Evolutionary conservation across 2,113 vertebrate genomes (phyloP).

Genomic region (Ceratotherium simum): DNA sequence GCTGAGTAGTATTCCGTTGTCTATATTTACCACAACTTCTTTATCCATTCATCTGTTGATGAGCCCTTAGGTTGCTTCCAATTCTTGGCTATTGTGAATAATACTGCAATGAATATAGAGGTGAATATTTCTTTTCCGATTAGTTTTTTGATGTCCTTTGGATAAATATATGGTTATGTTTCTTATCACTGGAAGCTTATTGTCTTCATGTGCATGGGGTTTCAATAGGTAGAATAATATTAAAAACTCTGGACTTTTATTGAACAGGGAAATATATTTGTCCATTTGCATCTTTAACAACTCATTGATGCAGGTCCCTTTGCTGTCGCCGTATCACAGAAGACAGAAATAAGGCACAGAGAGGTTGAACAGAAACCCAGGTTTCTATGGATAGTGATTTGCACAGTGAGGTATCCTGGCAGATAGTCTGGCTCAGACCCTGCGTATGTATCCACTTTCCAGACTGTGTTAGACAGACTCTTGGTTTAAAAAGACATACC

Average conservation of each 20-base stretch:
- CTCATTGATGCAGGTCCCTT: neutral
- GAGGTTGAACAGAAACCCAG: neutral
- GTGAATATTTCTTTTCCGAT: too few species aligned
- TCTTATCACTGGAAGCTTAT: accelerated
- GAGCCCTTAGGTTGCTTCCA: too few species aligned
- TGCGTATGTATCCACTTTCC: accelerated
- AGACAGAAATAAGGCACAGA: neutral
- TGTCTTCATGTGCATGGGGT: neutral
- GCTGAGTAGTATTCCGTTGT: too few species aligned
- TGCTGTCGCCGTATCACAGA: neutral
- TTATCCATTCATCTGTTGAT: too few species aligned
- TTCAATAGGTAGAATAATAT: neutral
- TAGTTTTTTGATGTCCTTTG: too few species aligned
- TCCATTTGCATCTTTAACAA: neutral
- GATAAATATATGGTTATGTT: too few species aligned
- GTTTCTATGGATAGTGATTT: too few species aligned
- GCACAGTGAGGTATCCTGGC: neutral
- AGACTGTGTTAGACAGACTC: neutral
- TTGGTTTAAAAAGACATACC: neutral
- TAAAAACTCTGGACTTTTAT: neutral
- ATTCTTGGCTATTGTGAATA: too few species aligned
- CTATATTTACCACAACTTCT: too few species aligned
- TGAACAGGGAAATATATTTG: neutral
- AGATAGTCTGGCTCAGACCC: neutral
- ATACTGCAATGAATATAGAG: too few species aligned